Percentiles rank a stretch among this genome's conserved stretches.
phyloP scores from a whole-genome alignment of 2,797 vertebrate genomes.

The Oreochromis mossambicus region DNA sequence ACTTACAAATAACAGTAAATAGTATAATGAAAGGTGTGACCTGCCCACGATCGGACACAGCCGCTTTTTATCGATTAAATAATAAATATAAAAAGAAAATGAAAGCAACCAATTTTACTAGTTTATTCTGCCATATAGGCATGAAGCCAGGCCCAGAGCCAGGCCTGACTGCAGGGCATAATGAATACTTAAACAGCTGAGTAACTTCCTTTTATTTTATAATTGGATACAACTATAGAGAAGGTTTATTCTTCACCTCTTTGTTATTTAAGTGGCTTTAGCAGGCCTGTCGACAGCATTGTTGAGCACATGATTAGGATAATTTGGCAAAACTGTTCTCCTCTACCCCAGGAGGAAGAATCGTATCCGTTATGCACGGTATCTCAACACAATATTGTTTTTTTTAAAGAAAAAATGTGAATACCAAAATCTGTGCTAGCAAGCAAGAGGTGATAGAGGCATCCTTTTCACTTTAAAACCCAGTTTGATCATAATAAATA shows the following conservation, averaged over 20 bases:
- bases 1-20: constrained; percentile 10
- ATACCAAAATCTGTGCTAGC: not conserved
- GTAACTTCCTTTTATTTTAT: constrained; percentile 1
- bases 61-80: not conserved
- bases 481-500: not conserved
- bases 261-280: not conserved
- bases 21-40: not conserved
- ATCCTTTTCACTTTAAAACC: not conserved
- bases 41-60: not conserved
- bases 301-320: not conserved
- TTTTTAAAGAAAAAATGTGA: not conserved
- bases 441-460: not conserved
- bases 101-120: constrained; percentile 21
- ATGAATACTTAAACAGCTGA: constrained; percentile 27
- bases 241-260: not conserved
- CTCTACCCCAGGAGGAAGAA: not conserved
- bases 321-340: not conserved
- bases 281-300: not conserved
- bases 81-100: not conserved
- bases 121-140: not conserved
- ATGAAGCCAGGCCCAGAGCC: not conserved
- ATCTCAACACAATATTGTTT: not conserved
- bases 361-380: not conserved
- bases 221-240: not conserved
- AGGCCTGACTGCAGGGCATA: not conserved